Conservation (phyloP, 2,888 invertebrate species). For the Dione juno region DNA sequence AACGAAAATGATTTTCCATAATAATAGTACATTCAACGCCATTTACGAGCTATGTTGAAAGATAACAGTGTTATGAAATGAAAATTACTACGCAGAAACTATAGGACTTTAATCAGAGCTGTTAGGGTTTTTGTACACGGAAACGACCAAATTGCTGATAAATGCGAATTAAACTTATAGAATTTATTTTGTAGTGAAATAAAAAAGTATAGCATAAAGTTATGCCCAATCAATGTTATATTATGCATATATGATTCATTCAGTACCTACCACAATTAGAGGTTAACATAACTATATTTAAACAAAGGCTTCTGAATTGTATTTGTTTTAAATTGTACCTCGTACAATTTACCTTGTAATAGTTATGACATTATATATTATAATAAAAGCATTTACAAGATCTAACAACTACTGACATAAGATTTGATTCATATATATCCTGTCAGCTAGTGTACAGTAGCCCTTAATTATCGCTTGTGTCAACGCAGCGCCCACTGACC, state of each 20-base stretch:
- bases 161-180: no score
- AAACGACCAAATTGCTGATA: not conserved
- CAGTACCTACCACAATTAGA: no score
- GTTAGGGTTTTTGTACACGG: slow-evolving; percentile 47
- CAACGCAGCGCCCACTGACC: slow-evolving; percentile 78
- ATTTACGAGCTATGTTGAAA: slow-evolving; percentile 39
- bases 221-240: no score
- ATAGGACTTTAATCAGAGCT: slow-evolving; percentile 66
- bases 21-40: slow-evolving; percentile 24
- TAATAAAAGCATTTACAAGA: not conserved
- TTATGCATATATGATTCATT: no score
- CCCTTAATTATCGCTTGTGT: slow-evolving; percentile 65
- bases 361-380: no score
- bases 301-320: no score
- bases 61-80: slow-evolving; percentile 57
- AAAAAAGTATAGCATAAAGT: no score
- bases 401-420: not conserved
- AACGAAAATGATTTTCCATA: slow-evolving; percentile 31
- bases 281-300: no score
- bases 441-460: slow-evolving; percentile 12
- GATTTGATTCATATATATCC: slow-evolving; percentile 1
- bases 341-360: no score
- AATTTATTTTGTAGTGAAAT: no score
- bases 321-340: no score
- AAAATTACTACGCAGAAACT: slow-evolving; percentile 55